Evolutionary conservation across 2,113 vertebrate genomes (phyloP), one percentile per base, ranked within the genome.

Genomic region (Chaetodon auriga): DNA sequence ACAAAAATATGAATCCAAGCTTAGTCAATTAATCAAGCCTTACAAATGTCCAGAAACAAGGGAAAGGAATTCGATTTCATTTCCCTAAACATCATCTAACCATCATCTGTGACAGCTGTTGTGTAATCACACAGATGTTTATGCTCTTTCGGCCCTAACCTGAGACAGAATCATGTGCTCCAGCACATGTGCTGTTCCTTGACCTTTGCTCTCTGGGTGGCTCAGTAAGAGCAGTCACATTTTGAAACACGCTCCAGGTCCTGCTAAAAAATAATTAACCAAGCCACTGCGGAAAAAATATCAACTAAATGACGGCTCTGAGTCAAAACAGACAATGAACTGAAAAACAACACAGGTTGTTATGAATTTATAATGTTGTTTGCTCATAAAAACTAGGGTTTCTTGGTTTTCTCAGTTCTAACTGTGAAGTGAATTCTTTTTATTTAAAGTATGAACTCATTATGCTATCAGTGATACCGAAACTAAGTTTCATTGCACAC

Each of bases 201-300:
- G 92, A 87, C 94, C 95, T 93, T 94, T 95, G 92, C 77, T 91
- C 87, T 51, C 30, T 92, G 89, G 82, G 86, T 88, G 88, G 86
- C 82, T 86, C 51, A 55, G 18, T 49, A 80, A 77, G 80, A 75
- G 55, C 71, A 73, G 80, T 94, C 92, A 91, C 87, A 92, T 93
- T 93, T 92, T 82, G 83, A 75, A 78, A 76, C 88, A 92, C 55
- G 83, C 70, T 86, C 61, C 64, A 53, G 54, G 18, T 77, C 19
- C 78, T 57, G 54, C 66, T 82, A 83, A 90, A 70, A 89, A 95
- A 95, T 88, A 84, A 95, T 95, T 94, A 95, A 95, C 90, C 58
- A 45, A 65, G 46, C 55, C 60, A 64, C 30, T 71, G 11, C 35
- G 80, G 3, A 45, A 55, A 54, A 11, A 64, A 15, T 66, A 71